Evolutionary conservation across 1,140 invertebrate species (phyloP).

Genomic region (Liolophura sinensis): DNA sequence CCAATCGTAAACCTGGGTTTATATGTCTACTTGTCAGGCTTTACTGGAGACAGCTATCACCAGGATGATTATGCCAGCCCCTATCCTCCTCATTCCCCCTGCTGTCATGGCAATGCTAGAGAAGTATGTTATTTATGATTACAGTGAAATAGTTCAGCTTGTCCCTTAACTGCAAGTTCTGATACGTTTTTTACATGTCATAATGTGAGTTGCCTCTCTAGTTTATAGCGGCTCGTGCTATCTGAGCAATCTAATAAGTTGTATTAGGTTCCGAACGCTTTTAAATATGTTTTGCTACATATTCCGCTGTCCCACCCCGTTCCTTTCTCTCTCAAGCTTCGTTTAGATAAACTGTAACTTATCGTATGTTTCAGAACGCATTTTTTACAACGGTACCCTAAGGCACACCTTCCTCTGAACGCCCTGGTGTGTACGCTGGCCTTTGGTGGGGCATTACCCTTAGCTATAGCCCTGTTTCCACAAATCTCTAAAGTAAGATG

Average conservation of each 20-base stretch:
- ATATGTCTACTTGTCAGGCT: slow-evolving; percentile 42
- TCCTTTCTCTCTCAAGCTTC: no score
- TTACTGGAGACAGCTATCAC: slow-evolving; percentile 56
- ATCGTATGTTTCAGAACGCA: slow-evolving; percentile 36
- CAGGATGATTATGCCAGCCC: slow-evolving; percentile 56
- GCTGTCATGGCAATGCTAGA: slow-evolving; percentile 55
- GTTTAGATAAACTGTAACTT: no score
- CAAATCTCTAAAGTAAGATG: slow-evolving; percentile 53
- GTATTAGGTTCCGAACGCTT: no score
- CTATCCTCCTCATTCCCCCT: slow-evolving; percentile 57
- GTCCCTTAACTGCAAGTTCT: no score
- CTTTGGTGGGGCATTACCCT: slow-evolving; percentile 58
- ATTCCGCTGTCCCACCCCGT: no score
- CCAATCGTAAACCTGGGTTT: background rate
- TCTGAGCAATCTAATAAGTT: no score
- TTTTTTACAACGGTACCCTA: slow-evolving; percentile 49
- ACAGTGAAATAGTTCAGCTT: no score
- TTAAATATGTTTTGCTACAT: no score
- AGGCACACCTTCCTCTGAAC: slow-evolving; percentile 54
- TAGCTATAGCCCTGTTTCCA: slow-evolving; percentile 59
- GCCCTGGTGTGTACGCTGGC: slow-evolving; percentile 50
- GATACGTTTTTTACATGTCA: no score
- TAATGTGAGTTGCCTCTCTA: no score
- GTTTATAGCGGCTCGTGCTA: no score
- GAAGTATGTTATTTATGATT: slow-evolving; percentile 40